phyloP scores from a whole-genome alignment of 2,888 invertebrate genomes.

The Drosophila dives region DNA sequence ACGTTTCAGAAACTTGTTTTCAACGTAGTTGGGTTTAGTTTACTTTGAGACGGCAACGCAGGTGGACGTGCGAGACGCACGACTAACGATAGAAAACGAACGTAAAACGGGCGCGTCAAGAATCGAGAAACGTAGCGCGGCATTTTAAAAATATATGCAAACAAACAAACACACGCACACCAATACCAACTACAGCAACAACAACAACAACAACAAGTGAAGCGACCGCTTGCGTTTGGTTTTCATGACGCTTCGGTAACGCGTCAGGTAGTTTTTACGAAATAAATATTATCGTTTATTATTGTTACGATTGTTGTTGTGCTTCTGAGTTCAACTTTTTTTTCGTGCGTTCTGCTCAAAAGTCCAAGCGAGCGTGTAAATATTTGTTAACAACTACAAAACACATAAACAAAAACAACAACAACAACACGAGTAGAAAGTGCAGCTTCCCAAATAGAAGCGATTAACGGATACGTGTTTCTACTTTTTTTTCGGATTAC shows the following conservation, averaged over 20 bases:
- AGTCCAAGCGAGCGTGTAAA: conserved; percentile 67
- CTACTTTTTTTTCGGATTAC: conserved; percentile 59
- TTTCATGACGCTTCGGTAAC: conserved; percentile 72
- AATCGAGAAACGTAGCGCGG: conserved; percentile 61
- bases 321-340: conserved; percentile 41
- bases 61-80: conserved; percentile 78
- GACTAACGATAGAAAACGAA: conserved; percentile 36
- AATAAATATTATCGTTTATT: conserved; percentile 11
- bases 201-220: conserved; percentile 34
- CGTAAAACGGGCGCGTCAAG: conserved; percentile 57
- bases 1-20: conserved; percentile 84
- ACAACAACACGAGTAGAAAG: not conserved
- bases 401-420: conserved; percentile 31
- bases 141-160: conserved; percentile 53
- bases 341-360: conserved; percentile 19
- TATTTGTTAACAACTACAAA: conserved; percentile 60
- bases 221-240: conserved; percentile 55
- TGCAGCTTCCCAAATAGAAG: conserved; percentile 15
- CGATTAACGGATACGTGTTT: conserved; percentile 28
- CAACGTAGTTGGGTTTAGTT: conserved; percentile 81
- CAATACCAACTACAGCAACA: conserved; percentile 29
- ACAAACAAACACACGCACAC: conserved; percentile 22
- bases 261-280: conserved; percentile 72
- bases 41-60: conserved; percentile 83
- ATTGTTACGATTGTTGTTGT: conserved; percentile 12